Evolutionary conservation across 2,888 invertebrate species (phyloP).

Genomic region (Lepidochrysops patricia): DNA sequence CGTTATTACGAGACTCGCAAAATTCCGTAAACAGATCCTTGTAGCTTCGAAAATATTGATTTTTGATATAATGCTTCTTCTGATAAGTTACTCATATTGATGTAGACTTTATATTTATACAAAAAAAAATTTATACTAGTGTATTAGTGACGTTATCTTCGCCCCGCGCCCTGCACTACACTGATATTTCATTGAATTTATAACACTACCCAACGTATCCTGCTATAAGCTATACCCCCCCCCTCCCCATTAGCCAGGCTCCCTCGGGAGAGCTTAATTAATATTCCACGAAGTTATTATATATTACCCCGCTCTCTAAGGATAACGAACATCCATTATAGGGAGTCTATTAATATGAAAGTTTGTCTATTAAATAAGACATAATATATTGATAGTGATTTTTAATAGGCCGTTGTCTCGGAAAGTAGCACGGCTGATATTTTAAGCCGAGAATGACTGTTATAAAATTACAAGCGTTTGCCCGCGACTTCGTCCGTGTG

Average conservation of each 20-base stretch:
- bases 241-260: background rate
- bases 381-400: background rate
- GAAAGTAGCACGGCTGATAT: background rate
- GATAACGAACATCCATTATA: background rate
- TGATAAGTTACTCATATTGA: too few relatives aligned
- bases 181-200: background rate
- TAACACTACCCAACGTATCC: background rate
- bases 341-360: background rate
- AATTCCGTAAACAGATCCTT: too few relatives aligned
- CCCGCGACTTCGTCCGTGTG: too few relatives aligned
- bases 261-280: background rate
- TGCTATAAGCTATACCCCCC: background rate
- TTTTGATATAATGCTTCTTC: too few relatives aligned
- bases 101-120: too few relatives aligned
- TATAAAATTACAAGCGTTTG: too few relatives aligned
- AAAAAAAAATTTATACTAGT: too few relatives aligned
- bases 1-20: too few relatives aligned
- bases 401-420: background rate
- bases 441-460: background rate
- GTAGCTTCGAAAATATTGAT: too few relatives aligned
- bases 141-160: conserved; percentile 8
- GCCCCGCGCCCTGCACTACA: background rate
- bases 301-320: background rate
- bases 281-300: background rate
- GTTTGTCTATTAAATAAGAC: background rate